A percentile compares a stretch with the other conserved stretches of the same genome.
Conservation (phyloP, 2,797 vertebrate genomes). For the Margarornis squamiger region DNA sequence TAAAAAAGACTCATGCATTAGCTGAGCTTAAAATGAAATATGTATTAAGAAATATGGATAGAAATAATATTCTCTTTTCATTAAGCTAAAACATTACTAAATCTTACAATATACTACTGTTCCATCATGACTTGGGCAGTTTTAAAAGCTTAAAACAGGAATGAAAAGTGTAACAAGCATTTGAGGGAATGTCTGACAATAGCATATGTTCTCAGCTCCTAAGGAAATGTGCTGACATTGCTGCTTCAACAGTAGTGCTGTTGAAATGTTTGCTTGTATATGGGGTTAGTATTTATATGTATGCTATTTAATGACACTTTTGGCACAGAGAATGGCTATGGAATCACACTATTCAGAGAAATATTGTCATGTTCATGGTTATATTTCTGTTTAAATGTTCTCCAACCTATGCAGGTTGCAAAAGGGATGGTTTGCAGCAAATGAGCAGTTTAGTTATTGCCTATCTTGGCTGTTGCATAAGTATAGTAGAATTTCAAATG, state of each 20-base stretch:
- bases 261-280: background rate
- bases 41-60: background rate
- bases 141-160: background rate
- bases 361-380: background rate
- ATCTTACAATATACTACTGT: background rate
- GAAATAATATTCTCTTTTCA: background rate
- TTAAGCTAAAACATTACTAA: background rate
- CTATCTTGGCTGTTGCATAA: background rate
- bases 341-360: background rate
- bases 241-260: background rate
- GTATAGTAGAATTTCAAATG: background rate
- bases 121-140: background rate
- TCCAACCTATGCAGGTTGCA: background rate
- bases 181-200: background rate
- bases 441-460: background rate
- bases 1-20: background rate
- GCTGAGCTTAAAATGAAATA: background rate
- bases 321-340: background rate
- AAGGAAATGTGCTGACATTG: background rate
- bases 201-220: background rate
- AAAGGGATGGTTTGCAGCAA: background rate
- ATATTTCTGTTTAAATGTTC: background rate
- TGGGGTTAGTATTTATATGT: background rate
- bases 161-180: background rate
- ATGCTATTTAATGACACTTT: background rate